Percentiles rank a stretch among this genome's conserved stretches.
These are phyloP conservation scores for Hesperophylax magnus DNA, from an alignment of 1,140 invertebrate species.

Conservation along the genomic window DNA sequence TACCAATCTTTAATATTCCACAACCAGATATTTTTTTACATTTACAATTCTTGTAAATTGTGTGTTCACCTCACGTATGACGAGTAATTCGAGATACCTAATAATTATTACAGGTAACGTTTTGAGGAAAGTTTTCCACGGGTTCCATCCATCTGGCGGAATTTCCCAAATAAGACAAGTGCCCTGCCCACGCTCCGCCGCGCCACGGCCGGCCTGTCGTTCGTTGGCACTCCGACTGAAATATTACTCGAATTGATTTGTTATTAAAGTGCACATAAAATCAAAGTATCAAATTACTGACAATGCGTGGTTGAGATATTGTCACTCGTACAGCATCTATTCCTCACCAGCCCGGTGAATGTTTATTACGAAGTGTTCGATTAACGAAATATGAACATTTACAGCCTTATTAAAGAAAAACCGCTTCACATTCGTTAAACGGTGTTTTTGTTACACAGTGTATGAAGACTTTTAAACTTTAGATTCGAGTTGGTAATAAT, in stretches of 20 bases:
- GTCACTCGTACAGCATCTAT: not conserved
- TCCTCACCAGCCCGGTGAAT: constrained; percentile 20
- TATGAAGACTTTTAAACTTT: too few relatives aligned
- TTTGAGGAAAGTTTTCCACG: not conserved
- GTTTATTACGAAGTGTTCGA: constrained; percentile 1
- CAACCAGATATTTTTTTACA: too few relatives aligned
- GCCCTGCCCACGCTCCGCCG: not conserved
- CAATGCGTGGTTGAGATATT: constrained; percentile 31
- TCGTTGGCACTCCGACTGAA: constrained; percentile 18
- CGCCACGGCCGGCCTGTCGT: not conserved
- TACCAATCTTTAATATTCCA: too few relatives aligned
- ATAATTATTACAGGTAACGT: too few relatives aligned
- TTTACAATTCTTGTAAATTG: too few relatives aligned
- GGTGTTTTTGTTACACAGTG: too few relatives aligned
- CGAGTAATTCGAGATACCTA: too few relatives aligned
- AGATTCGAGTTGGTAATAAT: too few relatives aligned
- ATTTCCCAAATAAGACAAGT: constrained; percentile 13
- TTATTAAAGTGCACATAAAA: constrained; percentile 31
- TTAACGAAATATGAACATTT: too few relatives aligned
- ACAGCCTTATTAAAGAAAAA: too few relatives aligned
- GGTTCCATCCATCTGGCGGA: not conserved
- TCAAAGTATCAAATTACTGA: constrained; percentile 31
- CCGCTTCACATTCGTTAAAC: too few relatives aligned
- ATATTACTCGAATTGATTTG: constrained; percentile 35
- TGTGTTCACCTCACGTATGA: too few relatives aligned